Evolutionary conservation across 2,888 invertebrate species (phyloP).

Genomic region (Drosophila suboccidentalis): DNA sequence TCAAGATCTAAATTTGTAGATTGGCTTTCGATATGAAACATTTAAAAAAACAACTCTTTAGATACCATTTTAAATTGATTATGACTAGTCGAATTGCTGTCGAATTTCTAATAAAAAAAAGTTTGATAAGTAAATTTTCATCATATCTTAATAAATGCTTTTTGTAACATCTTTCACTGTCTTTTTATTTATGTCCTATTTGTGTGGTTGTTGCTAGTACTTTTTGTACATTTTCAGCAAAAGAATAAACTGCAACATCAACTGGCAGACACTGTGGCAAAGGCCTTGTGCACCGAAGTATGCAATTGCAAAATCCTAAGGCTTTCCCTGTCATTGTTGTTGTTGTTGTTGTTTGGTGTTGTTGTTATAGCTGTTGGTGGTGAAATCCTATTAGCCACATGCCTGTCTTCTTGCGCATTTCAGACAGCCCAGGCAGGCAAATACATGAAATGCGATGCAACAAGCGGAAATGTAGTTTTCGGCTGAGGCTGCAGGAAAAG

Average conservation of each 20-base stretch:
- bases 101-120: neutral
- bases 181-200: neutral
- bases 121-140: neutral
- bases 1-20: neutral
- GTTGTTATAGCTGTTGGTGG: conserved; percentile 33
- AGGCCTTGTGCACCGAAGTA: conserved; percentile 64
- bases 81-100: neutral
- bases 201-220: neutral
- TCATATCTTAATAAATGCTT: conserved; percentile 1
- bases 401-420: conserved; percentile 65
- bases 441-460: conserved; percentile 55
- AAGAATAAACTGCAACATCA: conserved; percentile 56
- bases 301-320: conserved; percentile 67
- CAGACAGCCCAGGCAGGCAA: conserved; percentile 40
- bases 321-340: conserved; percentile 47
- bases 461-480: conserved; percentile 70
- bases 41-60: neutral
- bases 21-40: neutral
- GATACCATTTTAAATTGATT: neutral
- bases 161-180: conserved; percentile 3
- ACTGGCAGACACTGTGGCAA: conserved; percentile 44
- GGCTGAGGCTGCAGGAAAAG: conserved; percentile 50
- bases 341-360: conserved; percentile 30
- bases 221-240: conserved; percentile 22
- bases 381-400: conserved; percentile 76